Base-by-base conservation (phyloP, 1,140 invertebrate species). In the Artemia franciscana region DNA sequence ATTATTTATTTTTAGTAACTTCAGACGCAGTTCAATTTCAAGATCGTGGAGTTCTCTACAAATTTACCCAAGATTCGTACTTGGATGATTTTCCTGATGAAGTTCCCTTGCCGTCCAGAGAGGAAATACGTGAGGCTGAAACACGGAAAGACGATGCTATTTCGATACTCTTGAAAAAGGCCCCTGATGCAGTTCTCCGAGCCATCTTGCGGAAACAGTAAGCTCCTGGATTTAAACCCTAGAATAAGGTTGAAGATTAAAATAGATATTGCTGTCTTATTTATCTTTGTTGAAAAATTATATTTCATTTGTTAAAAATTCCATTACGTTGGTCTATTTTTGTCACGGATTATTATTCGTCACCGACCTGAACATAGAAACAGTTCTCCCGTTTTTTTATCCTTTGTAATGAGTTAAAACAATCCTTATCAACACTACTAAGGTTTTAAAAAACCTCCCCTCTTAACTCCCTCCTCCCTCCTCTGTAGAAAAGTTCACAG, bases 131-230 rank as follows among this genome's bases (percentile, higher is more conserved):
- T 39, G 75, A 82, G 64, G 79, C 82, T 56, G 79, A 84, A 69
- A 80, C 82, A 56, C 80, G 84, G 65, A 73, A 88, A 61, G 76
- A 79, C 58, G 82, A 85, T 66, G 77, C 78, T 27, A 70, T 90
- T 2, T 74, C 77, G 15, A 76, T 78, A 18, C 73, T 91, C 18
- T 76, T 81, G 7, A 79, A 84, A 68, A 75, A 82, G 26, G 67
- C 66, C 18, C 77, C 78, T 0, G 87, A 91, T 70, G 84, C 87
- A 25, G 79, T 81, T 60, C 77, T 91, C 68, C 75, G 86, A 66
- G 84, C 86, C 79, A 86, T 89, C 67, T 76, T 90, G 30, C 71
- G 84, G 60, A 90, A 89, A 78, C 78, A 79, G 86, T 88, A 75
- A 82, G 82, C 75, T n/a, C n/a, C n/a, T n/a, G n/a, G n/a, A n/a